A percentile compares a stretch with the other conserved stretches of the same genome.
Conservation (phyloP, 2,888 invertebrate species). For the Apodemia duryi region DNA sequence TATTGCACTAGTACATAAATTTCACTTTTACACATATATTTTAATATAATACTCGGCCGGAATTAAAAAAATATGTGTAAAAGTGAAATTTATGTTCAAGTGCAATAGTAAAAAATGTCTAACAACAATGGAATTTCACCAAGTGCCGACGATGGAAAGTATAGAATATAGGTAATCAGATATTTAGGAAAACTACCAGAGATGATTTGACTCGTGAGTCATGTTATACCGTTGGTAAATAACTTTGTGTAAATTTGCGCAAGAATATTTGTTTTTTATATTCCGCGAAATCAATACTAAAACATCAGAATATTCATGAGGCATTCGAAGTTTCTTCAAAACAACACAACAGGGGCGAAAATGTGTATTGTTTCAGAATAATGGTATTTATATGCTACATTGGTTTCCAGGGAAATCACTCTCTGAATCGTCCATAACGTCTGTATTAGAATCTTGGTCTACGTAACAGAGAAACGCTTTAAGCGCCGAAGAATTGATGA, state of each 20-base stretch:
- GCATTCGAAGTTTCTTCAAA: constrained; percentile 51
- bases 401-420: constrained; percentile 79
- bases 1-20: too few species aligned
- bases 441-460: constrained; percentile 44
- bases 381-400: constrained; percentile 78
- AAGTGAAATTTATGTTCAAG: too few species aligned
- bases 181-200: too few species aligned
- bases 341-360: constrained; percentile 54
- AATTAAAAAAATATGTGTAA: too few species aligned
- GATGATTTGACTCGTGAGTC: too few species aligned
- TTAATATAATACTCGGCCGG: too few species aligned
- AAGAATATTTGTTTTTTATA: constrained; percentile 6
- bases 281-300: constrained; percentile 34
- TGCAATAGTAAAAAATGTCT: too few species aligned
- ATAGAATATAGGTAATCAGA: too few species aligned
- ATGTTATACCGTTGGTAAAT: background rate
- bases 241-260: background rate
- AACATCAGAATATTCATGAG: constrained; percentile 48
- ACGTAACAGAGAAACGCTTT: constrained; percentile 36
- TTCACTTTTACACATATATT: too few species aligned
- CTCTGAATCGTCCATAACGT: constrained; percentile 66
- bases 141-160: too few species aligned
- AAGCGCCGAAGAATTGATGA: constrained; percentile 35
- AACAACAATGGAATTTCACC: too few species aligned
- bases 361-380: constrained; percentile 74